Evolutionary conservation across 2,113 vertebrate genomes (phyloP), one percentile per base, ranked within the genome.

Genomic region (Podarcis raffonei): DNA sequence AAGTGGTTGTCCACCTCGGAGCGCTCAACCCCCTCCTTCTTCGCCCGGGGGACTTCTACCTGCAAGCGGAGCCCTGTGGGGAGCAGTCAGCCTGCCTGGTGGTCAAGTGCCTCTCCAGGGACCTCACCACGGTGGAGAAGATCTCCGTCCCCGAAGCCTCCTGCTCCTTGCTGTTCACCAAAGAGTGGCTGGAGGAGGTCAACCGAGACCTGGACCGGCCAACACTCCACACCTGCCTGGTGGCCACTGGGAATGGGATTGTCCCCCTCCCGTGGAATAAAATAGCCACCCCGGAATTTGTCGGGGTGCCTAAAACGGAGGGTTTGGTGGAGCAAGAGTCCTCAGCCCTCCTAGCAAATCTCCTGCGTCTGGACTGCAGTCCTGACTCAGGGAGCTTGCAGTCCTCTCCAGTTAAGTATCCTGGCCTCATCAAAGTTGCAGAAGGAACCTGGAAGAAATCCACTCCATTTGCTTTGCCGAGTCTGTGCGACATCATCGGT

Each of bases 31-130:
- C 98, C 0, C 95, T 97, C 90, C 93, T 97, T 27, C 93, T 99
- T 90, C 97, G 96, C 20, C 97, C 97, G 0, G 98, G 83, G 0
- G 98, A 99, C 95, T 98, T 99, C 92, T 99, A 98, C 96, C 97
- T 99, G 82, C 98, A 98, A 83, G 98, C 98, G 0, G 97, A 96
- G 81, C 96, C 97, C 6, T 97, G 94, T 23, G 95, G 97, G 87
- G 96, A 98, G 91, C 98, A 98, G 88, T 94, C 97, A 0, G 98
- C 97, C 0, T 96, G 97, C 87, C 96, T 99, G 39, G 93, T 96
- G 8, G 15, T 98, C 91, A 98, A 98, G 92, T 97, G 96, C 85
- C 98, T 98, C 74, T 96, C 98, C 83, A 84, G 83, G 5, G 98
- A 98, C 88, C 97, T 98, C 89, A 92, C 89, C 93, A 94, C 93